Evolutionary conservation across 2,113 vertebrate species (phyloP), one percentile per base, ranked within the genome.

Genomic region (Brachyhypopomus gauderio): DNA sequence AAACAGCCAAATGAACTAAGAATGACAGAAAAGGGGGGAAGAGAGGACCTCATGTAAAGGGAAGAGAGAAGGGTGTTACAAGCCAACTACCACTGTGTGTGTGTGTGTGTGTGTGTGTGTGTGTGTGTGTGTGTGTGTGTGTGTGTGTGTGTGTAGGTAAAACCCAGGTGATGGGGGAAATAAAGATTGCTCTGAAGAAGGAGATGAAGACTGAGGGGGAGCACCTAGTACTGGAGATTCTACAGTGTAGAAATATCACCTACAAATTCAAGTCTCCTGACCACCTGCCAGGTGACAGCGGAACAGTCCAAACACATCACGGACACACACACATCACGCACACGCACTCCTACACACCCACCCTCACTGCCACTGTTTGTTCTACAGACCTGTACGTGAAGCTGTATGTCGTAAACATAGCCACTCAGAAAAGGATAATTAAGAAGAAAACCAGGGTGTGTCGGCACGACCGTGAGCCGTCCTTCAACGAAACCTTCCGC

Each of bases 371-470:
- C 75, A 3, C 22, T 70, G 36, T 66, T 80, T 66, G 59, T 72
- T 81, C 27, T 14, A 36, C 89, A 99, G 98, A 99, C 90, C 92
- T 99, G 38, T 99, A 99, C 83, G 97, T 99, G 91, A 99, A 99
- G 92, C 91, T 99, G 34, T 99, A 99, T 0, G 95, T 99, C 85
- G 95, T 99, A 85, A 99, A 99, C 81, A 93, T 98, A 48, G 95
- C 97, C 74, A 98, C 96, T 19, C 97, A 99, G 87, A 99, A 99
- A 85, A 95, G 96, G 89, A 95, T 98, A 82, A 96, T 98, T 87
- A 99, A 99, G 93, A 99, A 99, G 92, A 99, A 99, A 92, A 99
- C 98, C 30, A 92, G 97, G 84, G 97, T 99, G 67, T 99, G 97
- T 88, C 94, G 98, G 60, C 98, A 99, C n/a, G 98, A 99, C 87